Percentiles rank a stretch among this genome's conserved stretches.
Evolutionary conservation across 2,797 vertebrate genomes (phyloP).

Genomic region (Macrochelys suwanniensis): DNA sequence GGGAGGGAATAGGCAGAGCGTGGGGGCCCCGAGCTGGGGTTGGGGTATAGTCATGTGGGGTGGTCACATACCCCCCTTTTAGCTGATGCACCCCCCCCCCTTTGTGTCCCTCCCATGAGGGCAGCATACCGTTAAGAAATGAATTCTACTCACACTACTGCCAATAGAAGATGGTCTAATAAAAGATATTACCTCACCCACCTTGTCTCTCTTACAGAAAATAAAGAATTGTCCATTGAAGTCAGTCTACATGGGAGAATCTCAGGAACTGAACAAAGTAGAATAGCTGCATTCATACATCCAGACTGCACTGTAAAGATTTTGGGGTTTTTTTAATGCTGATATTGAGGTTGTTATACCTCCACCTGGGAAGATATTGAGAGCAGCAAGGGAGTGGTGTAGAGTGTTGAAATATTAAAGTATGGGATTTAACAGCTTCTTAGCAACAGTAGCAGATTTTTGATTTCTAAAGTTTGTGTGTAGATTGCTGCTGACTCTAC

Average conservation of each 20-base stretch:
- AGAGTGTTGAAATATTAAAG: constrained; percentile 11
- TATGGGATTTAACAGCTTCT: neutral
- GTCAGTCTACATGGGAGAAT: accelerated
- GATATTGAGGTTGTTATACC: neutral
- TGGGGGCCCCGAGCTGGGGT: no score
- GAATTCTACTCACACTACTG: no score
- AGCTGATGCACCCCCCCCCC: no score
- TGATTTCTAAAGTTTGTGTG: neutral
- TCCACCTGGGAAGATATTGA: neutral
- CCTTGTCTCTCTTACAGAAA: neutral
- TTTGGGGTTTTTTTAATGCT: neutral
- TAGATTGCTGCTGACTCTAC: neutral
- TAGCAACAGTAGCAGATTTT: constrained; percentile 3
- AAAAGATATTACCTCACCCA: neutral
- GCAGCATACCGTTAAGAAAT: no score
- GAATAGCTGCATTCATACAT: neutral
- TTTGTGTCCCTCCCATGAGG: no score
- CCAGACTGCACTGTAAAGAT: neutral
- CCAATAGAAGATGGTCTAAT: neutral
- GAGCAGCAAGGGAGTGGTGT: neutral
- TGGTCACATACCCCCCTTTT: no score
- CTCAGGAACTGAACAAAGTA: neutral
- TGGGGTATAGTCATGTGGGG: no score
- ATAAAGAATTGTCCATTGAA: neutral
- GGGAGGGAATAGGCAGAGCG: no score